Base-by-base conservation (phyloP, 2,888 invertebrate species). In the Pachymerium ferrugineum region DNA sequence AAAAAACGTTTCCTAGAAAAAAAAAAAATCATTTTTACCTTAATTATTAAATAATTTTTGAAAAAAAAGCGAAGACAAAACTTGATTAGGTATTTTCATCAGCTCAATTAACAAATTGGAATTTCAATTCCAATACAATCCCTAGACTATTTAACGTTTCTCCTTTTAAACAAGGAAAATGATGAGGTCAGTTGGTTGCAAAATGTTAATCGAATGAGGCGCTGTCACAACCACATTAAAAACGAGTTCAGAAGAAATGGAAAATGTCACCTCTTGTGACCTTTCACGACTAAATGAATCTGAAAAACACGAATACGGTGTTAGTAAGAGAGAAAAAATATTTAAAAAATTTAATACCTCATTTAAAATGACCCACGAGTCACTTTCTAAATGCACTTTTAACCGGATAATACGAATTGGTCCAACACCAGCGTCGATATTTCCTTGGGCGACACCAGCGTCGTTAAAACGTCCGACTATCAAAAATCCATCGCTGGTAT, bases 301-400 rank as follows among this genome's bases (percentile, higher is more conserved):
- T 62, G 28, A 28, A 62, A 62, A 28, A n/a, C n/a, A n/a, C n/a
- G n/a, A n/a, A n/a, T n/a, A n/a, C n/a, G n/a, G n/a, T n/a, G n/a
- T n/a, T n/a, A n/a, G n/a, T 6, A 62, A 3, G 28, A 3, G 28
- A 25, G 25, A 62, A 25, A 29, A 69, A 69, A 68, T 28, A 28
- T 14, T 8, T 67, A 16, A 22, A 25, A 67, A 28, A 67, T 8
- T 76, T 79, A 85, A 86, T 82, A 94, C 93, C 88, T 97, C 96
- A 80, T 93, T 95, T 67, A 97, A 85, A 78, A 96, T 89, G 6
- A 91, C 92, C 96, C 95, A 96, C 82, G 91, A 91, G 77, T 89
- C 89, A 82, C 92, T 93, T 79, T 91, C 89, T 75, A 87, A 88
- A 78, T 89, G 89, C 19, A 94, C 90, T 76, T 88, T 88, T n/a